Evolutionary conservation across 2,888 invertebrate species (phyloP).

Genomic region (Tryphoninae sp.): DNA sequence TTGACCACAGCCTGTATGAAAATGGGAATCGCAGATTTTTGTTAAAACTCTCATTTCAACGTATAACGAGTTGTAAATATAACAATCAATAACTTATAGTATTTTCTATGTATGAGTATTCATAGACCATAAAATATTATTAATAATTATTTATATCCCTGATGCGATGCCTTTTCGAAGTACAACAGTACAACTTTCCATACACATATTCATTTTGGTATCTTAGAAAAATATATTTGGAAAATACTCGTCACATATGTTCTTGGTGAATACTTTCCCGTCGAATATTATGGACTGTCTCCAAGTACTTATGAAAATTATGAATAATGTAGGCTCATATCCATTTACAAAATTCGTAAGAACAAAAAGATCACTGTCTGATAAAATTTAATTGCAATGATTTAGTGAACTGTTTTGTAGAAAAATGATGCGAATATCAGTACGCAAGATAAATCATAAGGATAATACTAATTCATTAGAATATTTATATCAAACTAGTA

Average conservation of each 20-base stretch:
- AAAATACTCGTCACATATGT: background rate
- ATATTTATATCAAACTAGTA: background rate
- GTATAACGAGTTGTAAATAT: background rate
- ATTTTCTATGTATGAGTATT: too few relatives aligned
- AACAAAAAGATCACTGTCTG: too few relatives aligned
- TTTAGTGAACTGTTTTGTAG: background rate
- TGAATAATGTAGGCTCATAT: background rate
- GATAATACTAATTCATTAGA: constrained; percentile 8
- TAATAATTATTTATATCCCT: too few relatives aligned
- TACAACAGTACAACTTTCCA: background rate
- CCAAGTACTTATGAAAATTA: background rate
- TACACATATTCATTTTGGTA: background rate
- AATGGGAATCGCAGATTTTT: background rate
- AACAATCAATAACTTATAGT: too few relatives aligned
- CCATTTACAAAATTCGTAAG: background rate
- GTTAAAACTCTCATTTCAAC: background rate
- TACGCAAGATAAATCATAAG: background rate
- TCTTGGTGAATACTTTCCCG: background rate
- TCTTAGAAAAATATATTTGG: background rate
- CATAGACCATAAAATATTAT: too few relatives aligned
- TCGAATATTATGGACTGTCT: background rate
- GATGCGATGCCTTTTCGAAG: too few relatives aligned
- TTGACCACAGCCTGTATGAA: constrained; percentile 14
- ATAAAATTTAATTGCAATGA: background rate
- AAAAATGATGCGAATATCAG: background rate